phyloP scores from a whole-genome alignment of 2,113 vertebrate genomes.

The Physeter macrocephalus region DNA sequence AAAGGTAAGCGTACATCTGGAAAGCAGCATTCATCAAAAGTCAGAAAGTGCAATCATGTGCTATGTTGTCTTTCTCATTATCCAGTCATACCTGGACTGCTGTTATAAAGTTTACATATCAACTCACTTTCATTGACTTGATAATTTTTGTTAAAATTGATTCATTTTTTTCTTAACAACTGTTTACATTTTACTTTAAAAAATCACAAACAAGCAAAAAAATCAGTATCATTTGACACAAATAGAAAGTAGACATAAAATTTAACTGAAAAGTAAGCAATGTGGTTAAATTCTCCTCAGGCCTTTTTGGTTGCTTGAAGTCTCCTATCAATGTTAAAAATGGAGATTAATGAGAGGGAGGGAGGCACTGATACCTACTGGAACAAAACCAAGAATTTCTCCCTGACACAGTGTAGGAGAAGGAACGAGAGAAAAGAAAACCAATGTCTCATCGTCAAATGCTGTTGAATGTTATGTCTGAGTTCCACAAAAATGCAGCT shows the following conservation, averaged over 20 bases:
- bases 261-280: not conserved
- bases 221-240: not conserved
- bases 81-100: rapidly evolving
- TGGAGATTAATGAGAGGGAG: not conserved
- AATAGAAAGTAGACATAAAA: not conserved
- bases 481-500: not conserved
- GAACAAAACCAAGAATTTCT: not conserved
- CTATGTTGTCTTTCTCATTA: rapidly evolving
- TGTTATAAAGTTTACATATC: rapidly evolving
- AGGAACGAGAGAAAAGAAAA: not conserved
- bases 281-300: not conserved
- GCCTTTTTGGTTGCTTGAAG: not conserved
- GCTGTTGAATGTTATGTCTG: not conserved
- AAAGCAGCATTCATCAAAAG: not conserved
- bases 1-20: rapidly evolving
- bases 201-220: not conserved
- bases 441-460: not conserved
- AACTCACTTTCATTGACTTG: not conserved
- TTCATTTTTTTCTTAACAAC: not conserved
- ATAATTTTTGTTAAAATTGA: not conserved
- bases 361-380: not conserved
- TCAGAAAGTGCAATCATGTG: not conserved
- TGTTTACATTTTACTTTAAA: not conserved
- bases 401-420: not conserved
- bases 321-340: not conserved